These are phyloP conservation scores for Panthera uncia DNA, from an alignment of 2,113 vertebrate species.

Conservation along the genomic window DNA sequence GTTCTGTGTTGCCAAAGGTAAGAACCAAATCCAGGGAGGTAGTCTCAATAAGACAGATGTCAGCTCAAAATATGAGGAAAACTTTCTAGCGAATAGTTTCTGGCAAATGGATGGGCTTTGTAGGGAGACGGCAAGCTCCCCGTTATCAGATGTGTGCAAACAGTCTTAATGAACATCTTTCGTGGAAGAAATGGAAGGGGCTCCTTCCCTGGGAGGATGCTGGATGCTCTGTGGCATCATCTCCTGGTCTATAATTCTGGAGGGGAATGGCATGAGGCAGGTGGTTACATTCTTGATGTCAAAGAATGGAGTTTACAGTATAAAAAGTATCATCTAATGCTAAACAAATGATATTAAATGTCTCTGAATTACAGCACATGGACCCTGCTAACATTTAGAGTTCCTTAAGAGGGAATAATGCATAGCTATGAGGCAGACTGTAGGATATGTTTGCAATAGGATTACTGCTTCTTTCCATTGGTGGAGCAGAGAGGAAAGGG, in stretches of 20 bases:
- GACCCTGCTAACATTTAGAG: background rate
- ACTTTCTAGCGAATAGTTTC: background rate
- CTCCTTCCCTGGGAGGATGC: background rate
- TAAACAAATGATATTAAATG: background rate
- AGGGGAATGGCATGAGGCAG: background rate
- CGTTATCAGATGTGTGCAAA: background rate
- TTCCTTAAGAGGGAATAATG: background rate
- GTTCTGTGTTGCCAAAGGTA: background rate
- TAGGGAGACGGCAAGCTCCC: background rate
- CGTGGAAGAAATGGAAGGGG: background rate
- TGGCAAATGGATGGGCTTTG: background rate
- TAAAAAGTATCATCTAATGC: background rate
- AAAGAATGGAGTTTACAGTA: background rate
- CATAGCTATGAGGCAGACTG: background rate
- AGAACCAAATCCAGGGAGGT: background rate
- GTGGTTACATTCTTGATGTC: background rate
- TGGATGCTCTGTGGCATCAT: background rate
- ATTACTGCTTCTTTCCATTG: background rate
- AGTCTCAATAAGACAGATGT: background rate
- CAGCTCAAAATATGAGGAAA: background rate
- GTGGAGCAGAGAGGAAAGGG: background rate
- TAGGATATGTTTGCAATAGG: background rate
- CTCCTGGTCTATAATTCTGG: background rate
- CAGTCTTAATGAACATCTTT: background rate
- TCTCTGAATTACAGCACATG: background rate